Base-by-base conservation (phyloP, 2,888 invertebrate genomes). In the Pyrrhosoma nymphula region DNA sequence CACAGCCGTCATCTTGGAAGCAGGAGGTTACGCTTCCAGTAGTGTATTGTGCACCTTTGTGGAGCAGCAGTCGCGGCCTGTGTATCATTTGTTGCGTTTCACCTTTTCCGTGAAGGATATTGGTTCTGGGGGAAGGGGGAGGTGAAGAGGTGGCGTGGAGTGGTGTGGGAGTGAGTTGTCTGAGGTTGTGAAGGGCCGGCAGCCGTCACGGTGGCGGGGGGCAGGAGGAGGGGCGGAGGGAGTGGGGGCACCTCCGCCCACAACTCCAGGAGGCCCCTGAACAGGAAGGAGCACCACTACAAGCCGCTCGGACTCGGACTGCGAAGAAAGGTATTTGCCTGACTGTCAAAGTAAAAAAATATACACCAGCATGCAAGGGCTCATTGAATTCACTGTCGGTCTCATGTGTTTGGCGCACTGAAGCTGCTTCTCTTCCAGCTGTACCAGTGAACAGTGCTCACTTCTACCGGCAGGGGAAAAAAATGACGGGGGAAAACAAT, bases 191-290 rank as follows among this genome's bases (percentile, higher is more conserved):
- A 63, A 47, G 69, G 60, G n/a, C 69, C 91, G 16, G 20, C 60
- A 23, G 91, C 91, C 91, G 30, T 26, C 60, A 93, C 69, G 75
- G 93, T 93, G 93, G 93, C 93, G 93, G 93, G 93, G 93, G 93
- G 93, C 93, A 93, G 93, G 93, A 93, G 93, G 93, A 93, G 93
- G 93, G 93, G 93, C 93, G 93, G 75, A 93, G 93, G 93, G 69
- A 69, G 93, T 39, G 91, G 63, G 56, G 63, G 91, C 91, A 47
- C 93, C 93, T 69, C 69, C 93, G 93, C 93, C 93, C 93, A 93
- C 47, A 63, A 35, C 69, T 93, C 93, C 93, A 93, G 93, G 47
- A 93, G 93, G 69, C 93, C 93, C 69, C 93, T 69, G 55, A 47
- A 63, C 47, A 26, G 93, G 93, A 93, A 93, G 75, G 93, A 93